Conservation (phyloP, 2,888 invertebrate species). For the Octodonta nipae region DNA sequence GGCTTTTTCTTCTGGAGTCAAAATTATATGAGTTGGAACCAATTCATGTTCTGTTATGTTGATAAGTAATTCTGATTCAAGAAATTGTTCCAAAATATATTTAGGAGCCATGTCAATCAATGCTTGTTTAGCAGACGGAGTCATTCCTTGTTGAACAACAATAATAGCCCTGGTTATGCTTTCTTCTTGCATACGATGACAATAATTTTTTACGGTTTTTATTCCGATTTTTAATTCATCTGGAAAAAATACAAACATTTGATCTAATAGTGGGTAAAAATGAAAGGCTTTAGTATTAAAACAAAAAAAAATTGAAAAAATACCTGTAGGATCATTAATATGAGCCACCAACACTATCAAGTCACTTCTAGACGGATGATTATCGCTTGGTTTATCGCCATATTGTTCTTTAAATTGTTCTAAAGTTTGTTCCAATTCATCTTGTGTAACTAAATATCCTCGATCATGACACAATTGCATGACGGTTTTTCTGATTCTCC, state of each 20-base stretch:
- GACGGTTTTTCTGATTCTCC: conserved; percentile 95
- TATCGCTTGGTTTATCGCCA: conserved; percentile 95
- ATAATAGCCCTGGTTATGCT: conserved; percentile 96
- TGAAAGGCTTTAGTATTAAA: too few relatives aligned
- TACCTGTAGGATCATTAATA: conserved; percentile 97
- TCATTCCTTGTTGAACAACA: conserved; percentile 97
- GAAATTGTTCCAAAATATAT: conserved; percentile 91
- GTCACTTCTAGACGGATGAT: conserved; percentile 82
- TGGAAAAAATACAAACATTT: conserved; percentile 98
- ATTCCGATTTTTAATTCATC: conserved; percentile 99
- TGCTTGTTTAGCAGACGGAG: conserved; percentile 95
- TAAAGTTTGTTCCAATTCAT: conserved; percentile 96
- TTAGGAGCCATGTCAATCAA: conserved; percentile 98
- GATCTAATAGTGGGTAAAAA: too few relatives aligned
- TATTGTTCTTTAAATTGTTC: conserved; percentile 95
- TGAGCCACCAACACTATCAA: conserved; percentile 94
- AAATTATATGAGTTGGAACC: conserved; percentile 96
- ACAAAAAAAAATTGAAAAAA: too few relatives aligned
- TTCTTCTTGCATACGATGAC: conserved; percentile 98
- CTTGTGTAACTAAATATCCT: conserved; percentile 95
- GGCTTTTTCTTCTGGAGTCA: conserved; percentile 94
- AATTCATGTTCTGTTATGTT: conserved; percentile 97
- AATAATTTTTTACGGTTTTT: conserved; percentile 96
- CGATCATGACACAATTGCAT: conserved; percentile 99
- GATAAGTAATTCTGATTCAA: conserved; percentile 87